Conservation (phyloP, 2,888 invertebrate genomes). For the Eupithecia abbreviata region DNA sequence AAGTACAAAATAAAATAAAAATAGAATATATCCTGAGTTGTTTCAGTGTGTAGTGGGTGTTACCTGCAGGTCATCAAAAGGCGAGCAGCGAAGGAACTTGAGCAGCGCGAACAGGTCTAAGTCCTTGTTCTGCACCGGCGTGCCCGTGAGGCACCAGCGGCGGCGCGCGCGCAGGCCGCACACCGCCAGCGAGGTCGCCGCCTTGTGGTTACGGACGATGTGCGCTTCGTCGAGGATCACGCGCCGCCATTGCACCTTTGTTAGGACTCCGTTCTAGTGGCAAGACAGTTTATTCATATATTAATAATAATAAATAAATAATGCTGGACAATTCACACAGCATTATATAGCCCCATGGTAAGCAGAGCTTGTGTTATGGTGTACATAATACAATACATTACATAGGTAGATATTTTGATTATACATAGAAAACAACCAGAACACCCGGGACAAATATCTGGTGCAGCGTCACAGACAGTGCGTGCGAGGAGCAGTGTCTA, state of each 20-base stretch:
- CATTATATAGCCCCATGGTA: too few relatives aligned
- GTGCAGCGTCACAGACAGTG: too few relatives aligned
- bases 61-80: constrained; percentile 92
- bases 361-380: too few relatives aligned
- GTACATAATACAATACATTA: too few relatives aligned
- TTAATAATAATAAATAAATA: too few relatives aligned
- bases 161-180: constrained; percentile 84
- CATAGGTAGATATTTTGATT: too few relatives aligned
- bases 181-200: constrained; percentile 88
- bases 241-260: constrained; percentile 91
- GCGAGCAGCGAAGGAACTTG: constrained; percentile 92
- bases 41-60: background rate
- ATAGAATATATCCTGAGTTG: too few relatives aligned
- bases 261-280: constrained; percentile 82
- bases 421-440: too few relatives aligned
- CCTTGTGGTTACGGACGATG: constrained; percentile 93
- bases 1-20: too few relatives aligned
- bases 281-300: background rate
- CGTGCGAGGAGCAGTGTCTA: too few relatives aligned
- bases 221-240: constrained; percentile 97
- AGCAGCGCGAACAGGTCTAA: constrained; percentile 90
- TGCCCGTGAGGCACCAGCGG: constrained; percentile 93
- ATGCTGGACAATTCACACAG: too few relatives aligned
- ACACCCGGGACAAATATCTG: too few relatives aligned
- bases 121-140: constrained; percentile 97